A percentile compares a stretch with the other conserved stretches of the same genome.
phyloP scores from a whole-genome alignment of 2,888 invertebrate genomes.

The Cryptophagus acutangulus region DNA sequence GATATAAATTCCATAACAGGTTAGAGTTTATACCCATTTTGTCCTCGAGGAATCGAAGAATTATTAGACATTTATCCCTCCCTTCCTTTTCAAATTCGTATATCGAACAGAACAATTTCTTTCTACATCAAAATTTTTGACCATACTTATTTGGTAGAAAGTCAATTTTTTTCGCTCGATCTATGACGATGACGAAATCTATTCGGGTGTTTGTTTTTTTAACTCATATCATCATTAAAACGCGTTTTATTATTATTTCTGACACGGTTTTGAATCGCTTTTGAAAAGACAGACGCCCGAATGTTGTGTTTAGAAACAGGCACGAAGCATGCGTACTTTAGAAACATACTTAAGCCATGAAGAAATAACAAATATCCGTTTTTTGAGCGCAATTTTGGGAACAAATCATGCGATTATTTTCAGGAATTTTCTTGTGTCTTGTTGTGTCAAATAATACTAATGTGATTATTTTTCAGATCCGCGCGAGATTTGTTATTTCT shows the following conservation, averaged over 20 bases:
- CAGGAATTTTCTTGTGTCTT: too few species aligned
- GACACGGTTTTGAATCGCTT: conserved; percentile 4
- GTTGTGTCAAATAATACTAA: too few species aligned
- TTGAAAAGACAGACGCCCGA: conserved; percentile 43
- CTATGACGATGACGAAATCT: conserved; percentile 16
- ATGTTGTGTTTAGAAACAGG: conserved; percentile 49
- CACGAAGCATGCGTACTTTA: conserved; percentile 63
- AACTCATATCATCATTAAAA: not conserved
- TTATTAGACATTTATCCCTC: not conserved
- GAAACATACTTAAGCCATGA: conserved; percentile 24
- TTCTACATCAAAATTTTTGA: not conserved
- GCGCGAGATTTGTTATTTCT: conserved; percentile 4
- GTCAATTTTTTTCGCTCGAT: conserved; percentile 9
- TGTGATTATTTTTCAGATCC: too few species aligned
- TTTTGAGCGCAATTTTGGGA: too few species aligned
- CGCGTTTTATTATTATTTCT: conserved; percentile 3
- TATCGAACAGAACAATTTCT: conserved; percentile 1
- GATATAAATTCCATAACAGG: conserved; percentile 93
- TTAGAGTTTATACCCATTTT: conserved; percentile 46
- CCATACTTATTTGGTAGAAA: conserved; percentile 2
- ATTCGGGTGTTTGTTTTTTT: conserved; percentile 37
- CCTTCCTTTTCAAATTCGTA: conserved; percentile 3
- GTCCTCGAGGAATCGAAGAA: conserved; percentile 4
- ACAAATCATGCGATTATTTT: too few species aligned
- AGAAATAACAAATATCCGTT: conserved; percentile 27